Evolutionary conservation across 92 coral and sea anemone species (phyloP).

Genomic region (Muricea muricata): DNA sequence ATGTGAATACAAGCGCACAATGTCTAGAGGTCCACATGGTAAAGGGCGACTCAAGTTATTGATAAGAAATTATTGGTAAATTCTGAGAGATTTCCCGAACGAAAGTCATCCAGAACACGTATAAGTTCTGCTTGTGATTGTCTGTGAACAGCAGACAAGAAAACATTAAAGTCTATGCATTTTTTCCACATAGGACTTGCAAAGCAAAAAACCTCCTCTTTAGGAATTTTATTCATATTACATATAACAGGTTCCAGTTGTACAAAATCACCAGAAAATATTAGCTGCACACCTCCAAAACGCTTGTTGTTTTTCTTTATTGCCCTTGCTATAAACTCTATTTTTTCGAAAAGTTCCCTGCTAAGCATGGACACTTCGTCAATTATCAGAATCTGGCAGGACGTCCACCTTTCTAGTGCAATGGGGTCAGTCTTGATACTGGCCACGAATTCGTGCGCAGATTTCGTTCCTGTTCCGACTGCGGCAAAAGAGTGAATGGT

Average conservation of each 20-base stretch:
- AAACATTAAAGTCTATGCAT: constrained; percentile 38
- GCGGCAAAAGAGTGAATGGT: constrained; percentile 41
- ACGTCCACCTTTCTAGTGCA: constrained; percentile 34
- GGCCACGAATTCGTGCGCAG: constrained; percentile 50
- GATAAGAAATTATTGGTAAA: constrained; percentile 3
- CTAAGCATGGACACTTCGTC: constrained; percentile 31
- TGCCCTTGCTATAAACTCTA: constrained; percentile 45
- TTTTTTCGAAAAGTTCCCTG: constrained; percentile 32
- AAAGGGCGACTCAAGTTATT: constrained; percentile 6
- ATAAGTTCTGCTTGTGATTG: constrained; percentile 50
- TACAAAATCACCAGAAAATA: constrained; percentile 49
- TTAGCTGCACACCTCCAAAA: constrained; percentile 58
- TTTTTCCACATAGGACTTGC: constrained; percentile 39
- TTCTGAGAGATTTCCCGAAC: constrained; percentile 25
- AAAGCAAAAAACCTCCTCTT: constrained; percentile 33
- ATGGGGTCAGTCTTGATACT: not conserved
- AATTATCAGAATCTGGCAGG: constrained; percentile 23
- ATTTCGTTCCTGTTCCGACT: constrained; percentile 37
- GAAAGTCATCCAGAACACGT: constrained; percentile 24
- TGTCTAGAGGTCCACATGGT: constrained; percentile 26
- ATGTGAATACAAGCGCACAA: constrained; percentile 27
- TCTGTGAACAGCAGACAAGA: constrained; percentile 1
- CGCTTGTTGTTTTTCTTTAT: constrained; percentile 12
- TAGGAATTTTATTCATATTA: not conserved
- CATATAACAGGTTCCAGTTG: constrained; percentile 13